A percentile compares a stretch with the other conserved stretches of the same genome.
phyloP scores from a whole-genome alignment of 2,113 vertebrate genomes.

The Grantiella picta region DNA sequence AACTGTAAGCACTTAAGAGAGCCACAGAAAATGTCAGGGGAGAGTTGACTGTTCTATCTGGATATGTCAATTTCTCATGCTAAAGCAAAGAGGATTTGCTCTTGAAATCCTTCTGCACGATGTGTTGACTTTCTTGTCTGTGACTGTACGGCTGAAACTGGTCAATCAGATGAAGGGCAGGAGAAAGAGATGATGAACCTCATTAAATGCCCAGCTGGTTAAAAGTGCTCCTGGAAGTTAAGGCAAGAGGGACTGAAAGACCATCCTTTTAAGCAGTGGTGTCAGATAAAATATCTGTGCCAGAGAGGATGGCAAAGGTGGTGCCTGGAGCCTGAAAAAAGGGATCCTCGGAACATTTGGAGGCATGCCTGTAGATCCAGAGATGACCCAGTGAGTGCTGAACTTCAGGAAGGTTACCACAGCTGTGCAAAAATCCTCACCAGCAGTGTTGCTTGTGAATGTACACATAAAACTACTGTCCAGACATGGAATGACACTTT shows the following conservation, averaged over 20 bases:
- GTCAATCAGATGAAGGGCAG: not conserved
- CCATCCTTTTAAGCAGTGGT: not conserved
- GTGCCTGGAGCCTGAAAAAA: not conserved
- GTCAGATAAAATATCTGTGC: not conserved
- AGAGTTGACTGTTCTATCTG: not conserved
- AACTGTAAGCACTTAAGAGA: not conserved
- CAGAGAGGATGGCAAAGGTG: not conserved
- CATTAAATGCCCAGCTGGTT: not conserved
- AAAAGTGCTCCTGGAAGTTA: not conserved
- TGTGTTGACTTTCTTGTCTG: not conserved
- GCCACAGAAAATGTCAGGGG: not conserved
- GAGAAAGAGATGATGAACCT: not conserved
- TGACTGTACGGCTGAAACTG: not conserved
- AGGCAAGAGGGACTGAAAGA: not conserved
- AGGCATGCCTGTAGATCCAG: not conserved
- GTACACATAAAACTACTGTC: not conserved
- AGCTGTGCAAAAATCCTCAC: not conserved
- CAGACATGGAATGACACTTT: not conserved
- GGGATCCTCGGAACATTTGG: not conserved
- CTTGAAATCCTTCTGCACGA: not conserved
- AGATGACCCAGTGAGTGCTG: not conserved
- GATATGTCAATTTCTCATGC: not conserved
- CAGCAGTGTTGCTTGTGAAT: not conserved
- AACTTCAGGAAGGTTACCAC: not conserved
- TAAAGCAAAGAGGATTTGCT: not conserved